Evolutionary conservation across 1,140 invertebrate genomes (phyloP).

Genomic region (Apocrypta bakeri): DNA sequence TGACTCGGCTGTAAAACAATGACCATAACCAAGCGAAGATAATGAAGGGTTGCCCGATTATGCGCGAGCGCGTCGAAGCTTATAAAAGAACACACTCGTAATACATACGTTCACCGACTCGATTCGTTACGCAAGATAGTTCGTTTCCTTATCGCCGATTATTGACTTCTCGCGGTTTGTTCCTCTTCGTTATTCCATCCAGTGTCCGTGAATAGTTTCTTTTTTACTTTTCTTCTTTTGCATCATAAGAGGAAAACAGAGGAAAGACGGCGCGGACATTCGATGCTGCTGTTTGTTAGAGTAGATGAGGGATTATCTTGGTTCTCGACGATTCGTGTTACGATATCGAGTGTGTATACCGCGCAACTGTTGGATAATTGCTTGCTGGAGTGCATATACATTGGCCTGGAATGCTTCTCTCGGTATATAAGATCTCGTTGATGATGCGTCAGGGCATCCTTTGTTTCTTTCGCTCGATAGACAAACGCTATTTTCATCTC

Average conservation of each 20-base stretch:
- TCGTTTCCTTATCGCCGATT: not conserved
- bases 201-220: not conserved
- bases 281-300: not conserved
- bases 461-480: not conserved
- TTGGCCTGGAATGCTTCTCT: not conserved
- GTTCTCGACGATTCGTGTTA: not conserved
- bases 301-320: not conserved
- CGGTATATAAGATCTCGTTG: not conserved
- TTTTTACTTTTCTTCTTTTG: not conserved
- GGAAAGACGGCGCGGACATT: too few relatives aligned
- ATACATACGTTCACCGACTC: not conserved
- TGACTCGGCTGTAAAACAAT: not conserved
- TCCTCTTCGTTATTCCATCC: not conserved
- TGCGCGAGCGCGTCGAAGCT: not conserved
- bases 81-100: not conserved
- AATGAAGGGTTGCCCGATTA: not conserved
- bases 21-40: not conserved
- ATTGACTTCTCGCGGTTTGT: not conserved
- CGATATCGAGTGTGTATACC: not conserved
- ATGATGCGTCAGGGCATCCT: not conserved
- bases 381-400: not conserved
- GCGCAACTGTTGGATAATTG: not conserved
- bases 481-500: not conserved
- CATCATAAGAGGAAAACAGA: too few relatives aligned
- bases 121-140: not conserved